A percentile compares a stretch with the other conserved stretches of the same genome.
Evolutionary conservation across 2,888 invertebrate genomes (phyloP).

Genomic region (Anticlea derivata): DNA sequence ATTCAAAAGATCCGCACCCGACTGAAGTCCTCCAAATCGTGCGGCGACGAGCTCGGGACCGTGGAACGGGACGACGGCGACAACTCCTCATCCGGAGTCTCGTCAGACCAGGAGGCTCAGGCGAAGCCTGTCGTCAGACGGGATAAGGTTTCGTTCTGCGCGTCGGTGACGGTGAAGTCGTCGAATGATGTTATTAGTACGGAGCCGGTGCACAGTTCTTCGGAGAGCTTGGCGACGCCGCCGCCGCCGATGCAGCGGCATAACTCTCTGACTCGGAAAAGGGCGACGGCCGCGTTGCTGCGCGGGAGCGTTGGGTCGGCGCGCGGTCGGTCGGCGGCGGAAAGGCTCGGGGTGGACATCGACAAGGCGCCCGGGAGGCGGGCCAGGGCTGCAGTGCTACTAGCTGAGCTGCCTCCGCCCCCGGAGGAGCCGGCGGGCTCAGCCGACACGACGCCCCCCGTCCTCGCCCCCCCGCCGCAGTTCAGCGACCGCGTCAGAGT

Average conservation of each 20-base stretch:
- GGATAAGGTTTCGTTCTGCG: constrained; percentile 79
- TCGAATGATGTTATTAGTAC: constrained; percentile 81
- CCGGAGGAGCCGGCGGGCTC: constrained; percentile 85
- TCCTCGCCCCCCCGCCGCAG: constrained; percentile 94
- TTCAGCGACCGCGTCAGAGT: constrained; percentile 95
- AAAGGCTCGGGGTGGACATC: constrained; percentile 72
- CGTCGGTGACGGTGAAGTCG: constrained; percentile 78
- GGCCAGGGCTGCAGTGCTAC: constrained; percentile 88
- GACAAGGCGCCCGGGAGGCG: constrained; percentile 69
- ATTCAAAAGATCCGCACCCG: constrained; percentile 94
- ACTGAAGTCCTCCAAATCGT: constrained; percentile 93
- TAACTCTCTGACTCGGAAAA: constrained; percentile 85
- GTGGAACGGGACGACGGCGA: constrained; percentile 89
- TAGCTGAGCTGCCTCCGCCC: constrained; percentile 92
- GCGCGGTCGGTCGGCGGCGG: constrained; percentile 67
- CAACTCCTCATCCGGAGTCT: constrained; percentile 94
- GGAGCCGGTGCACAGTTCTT: constrained; percentile 79
- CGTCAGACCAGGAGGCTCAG: constrained; percentile 90
- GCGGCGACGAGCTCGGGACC: constrained; percentile 90
- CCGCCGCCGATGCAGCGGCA: constrained; percentile 82
- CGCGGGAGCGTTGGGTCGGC: constrained; percentile 62
- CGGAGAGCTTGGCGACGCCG: constrained; percentile 70
- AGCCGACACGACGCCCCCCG: constrained; percentile 65
- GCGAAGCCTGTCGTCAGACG: constrained; percentile 60
- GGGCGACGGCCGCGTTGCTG: constrained; percentile 84